Evolutionary conservation across 2,113 vertebrate genomes (phyloP).

Genomic region (Rattus norvegicus): DNA sequence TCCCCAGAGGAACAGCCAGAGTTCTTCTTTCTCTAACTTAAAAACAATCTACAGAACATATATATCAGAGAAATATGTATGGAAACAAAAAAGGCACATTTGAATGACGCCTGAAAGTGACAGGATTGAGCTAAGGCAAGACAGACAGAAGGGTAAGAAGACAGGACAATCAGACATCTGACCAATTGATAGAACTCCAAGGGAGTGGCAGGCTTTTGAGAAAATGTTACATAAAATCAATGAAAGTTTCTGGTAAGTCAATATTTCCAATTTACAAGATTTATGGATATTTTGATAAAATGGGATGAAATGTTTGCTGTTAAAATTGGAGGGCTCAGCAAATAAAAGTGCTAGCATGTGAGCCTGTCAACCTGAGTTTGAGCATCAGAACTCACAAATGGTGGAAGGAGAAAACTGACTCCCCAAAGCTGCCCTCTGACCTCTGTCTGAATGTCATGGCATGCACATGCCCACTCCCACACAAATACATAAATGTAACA

Average conservation of each 20-base stretch:
- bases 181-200: neutral
- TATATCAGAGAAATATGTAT: neutral
- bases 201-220: neutral
- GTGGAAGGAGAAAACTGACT: neutral
- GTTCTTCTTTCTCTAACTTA: constrained; percentile 9
- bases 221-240: neutral
- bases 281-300: constrained; percentile 40
- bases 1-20: neutral
- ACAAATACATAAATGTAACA: neutral
- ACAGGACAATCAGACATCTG: neutral
- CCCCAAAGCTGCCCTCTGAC: neutral
- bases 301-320: neutral
- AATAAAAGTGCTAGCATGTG: neutral
- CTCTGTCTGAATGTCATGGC: neutral
- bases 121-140: neutral
- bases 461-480: neutral
- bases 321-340: neutral
- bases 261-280: constrained; percentile 9
- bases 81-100: neutral
- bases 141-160: neutral
- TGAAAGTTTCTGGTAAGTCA: neutral
- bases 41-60: constrained; percentile 28
- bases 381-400: neutral
- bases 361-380: neutral
- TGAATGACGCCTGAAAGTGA: neutral